phyloP scores from a whole-genome alignment of 2,113 vertebrate genomes.

The Geococcyx californianus region DNA sequence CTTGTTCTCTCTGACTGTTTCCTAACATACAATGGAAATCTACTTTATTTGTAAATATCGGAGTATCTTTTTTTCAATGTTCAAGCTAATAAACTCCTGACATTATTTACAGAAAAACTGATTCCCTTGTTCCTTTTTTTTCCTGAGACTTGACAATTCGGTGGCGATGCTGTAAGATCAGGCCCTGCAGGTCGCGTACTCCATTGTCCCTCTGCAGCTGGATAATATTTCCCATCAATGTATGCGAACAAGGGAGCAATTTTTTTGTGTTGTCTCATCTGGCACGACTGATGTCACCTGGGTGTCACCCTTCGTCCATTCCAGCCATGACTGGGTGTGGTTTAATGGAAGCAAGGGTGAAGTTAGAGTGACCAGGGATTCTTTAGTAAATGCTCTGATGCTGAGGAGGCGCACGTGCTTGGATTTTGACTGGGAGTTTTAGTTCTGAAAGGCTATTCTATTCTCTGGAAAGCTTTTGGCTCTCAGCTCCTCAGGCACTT shows the following conservation, averaged over 20 bases:
- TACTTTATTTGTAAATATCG: neutral
- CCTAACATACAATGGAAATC: neutral
- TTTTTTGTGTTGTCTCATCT: neutral
- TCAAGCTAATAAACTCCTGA: neutral
- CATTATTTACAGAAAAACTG: neutral
- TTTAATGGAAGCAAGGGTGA: neutral
- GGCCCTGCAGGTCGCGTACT: neutral
- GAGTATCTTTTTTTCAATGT: neutral
- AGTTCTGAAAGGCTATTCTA: neutral
- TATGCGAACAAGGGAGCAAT: neutral
- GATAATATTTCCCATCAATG: neutral
- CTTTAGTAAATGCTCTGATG: neutral
- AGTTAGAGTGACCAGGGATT: neutral
- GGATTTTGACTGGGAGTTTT: neutral
- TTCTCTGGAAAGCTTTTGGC: neutral
- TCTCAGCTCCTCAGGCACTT: neutral
- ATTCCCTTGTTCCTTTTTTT: neutral
- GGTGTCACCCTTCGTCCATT: neutral
- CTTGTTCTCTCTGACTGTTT: neutral
- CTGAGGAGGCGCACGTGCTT: neutral
- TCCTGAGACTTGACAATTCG: neutral
- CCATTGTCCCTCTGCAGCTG: neutral
- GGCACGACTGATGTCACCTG: neutral
- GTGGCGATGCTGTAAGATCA: neutral
- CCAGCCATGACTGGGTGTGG: rapidly evolving